Evolutionary conservation across 1,140 invertebrate genomes (phyloP).

Genomic region (Drosophila yakuba): DNA sequence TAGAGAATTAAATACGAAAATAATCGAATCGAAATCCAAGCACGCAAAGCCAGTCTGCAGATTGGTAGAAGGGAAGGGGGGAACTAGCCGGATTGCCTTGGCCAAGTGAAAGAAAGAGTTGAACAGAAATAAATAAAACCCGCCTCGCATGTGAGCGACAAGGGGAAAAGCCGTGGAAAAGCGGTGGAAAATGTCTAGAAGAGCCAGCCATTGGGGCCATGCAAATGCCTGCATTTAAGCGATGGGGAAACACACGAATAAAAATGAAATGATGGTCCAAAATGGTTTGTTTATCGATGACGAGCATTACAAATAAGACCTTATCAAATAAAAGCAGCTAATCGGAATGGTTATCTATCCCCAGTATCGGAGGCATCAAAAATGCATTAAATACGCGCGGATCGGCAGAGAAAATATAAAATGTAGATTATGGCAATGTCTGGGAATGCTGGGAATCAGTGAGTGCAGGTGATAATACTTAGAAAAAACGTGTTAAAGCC

Average conservation of each 20-base stretch:
- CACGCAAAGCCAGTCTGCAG: slow-evolving; percentile 35
- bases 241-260: neutral
- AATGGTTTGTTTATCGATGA: slow-evolving; percentile 6
- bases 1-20: slow-evolving; percentile 33
- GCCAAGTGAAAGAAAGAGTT: slow-evolving; percentile 76
- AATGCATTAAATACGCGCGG: slow-evolving; percentile 1
- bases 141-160: slow-evolving; percentile 15
- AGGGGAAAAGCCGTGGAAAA: slow-evolving; percentile 6
- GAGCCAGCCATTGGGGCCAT: slow-evolving; percentile 3
- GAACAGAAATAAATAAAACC: slow-evolving; percentile 37
- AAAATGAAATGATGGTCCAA: neutral
- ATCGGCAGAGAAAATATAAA: slow-evolving; percentile 1
- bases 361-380: neutral
- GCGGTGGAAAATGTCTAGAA: slow-evolving; percentile 9
- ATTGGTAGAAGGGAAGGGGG: slow-evolving; percentile 5
- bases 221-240: slow-evolving; percentile 3
- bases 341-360: neutral
- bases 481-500: slow-evolving; percentile 2
- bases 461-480: neutral
- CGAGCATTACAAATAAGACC: neutral
- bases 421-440: slow-evolving; percentile 1
- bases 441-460: slow-evolving; percentile 5
- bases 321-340: neutral
- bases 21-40: slow-evolving; percentile 29
- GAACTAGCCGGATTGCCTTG: slow-evolving; percentile 37